Conservation (phyloP, 1,140 invertebrate genomes). For the Zaprionus gabonicus region DNA sequence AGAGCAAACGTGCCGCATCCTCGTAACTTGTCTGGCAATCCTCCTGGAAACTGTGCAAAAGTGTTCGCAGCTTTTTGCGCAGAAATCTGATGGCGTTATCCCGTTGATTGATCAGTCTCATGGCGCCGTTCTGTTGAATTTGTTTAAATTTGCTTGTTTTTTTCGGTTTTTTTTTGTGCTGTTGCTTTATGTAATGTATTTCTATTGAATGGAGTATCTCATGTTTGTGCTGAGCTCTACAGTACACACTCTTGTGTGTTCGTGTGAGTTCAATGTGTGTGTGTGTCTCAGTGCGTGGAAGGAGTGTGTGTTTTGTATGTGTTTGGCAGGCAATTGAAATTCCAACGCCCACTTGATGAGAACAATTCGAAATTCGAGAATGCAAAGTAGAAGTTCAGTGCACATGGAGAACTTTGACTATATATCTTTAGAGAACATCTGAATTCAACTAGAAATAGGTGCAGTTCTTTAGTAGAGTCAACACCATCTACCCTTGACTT, state of each 20-base stretch:
- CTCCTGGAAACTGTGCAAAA: constrained; percentile 24
- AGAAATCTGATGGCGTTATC: constrained; percentile 15
- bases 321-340: not conserved
- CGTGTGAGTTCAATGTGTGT: not conserved
- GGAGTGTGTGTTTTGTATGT: not conserved
- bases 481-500: too few species aligned
- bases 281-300: not conserved
- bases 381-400: not conserved
- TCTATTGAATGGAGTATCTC: not conserved
- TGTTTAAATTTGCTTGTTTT: not conserved
- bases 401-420: not conserved
- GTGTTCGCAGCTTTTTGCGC: constrained; percentile 14
- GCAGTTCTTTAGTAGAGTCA: too few species aligned
- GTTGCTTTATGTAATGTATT: not conserved
- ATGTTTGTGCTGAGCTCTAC: not conserved
- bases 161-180: not conserved
- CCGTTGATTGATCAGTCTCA: constrained; percentile 32
- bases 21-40: constrained; percentile 28
- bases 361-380: not conserved
- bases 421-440: not conserved
- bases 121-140: not conserved
- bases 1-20: constrained; percentile 2
- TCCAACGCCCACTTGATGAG: not conserved
- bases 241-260: not conserved
- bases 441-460: too few species aligned